Conservation (phyloP, 1,140 invertebrate genomes). For the Orius insidiosus region DNA sequence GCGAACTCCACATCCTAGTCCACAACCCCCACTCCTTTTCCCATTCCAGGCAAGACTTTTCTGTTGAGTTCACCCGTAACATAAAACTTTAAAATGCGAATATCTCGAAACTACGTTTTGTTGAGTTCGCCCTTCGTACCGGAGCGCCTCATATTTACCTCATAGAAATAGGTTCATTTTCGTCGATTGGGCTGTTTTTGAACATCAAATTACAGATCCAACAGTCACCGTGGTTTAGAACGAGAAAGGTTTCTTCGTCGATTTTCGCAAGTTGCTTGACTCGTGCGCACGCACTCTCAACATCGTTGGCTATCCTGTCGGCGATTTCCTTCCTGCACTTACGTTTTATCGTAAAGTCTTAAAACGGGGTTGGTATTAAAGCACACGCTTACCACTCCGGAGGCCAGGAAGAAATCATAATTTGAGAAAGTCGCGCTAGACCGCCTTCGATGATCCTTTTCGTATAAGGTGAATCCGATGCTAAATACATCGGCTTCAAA, state of each 20-base stretch:
- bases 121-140: no score
- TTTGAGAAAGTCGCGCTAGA: background rate
- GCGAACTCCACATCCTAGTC: no score
- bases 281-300: background rate
- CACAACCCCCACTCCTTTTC: no score
- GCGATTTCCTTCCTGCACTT: slow-evolving; percentile 1
- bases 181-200: slow-evolving; percentile 1
- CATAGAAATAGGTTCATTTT: background rate
- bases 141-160: no score
- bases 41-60: no score
- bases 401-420: slow-evolving; percentile 1
- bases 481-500: slow-evolving; percentile 3
- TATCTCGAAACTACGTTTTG: no score
- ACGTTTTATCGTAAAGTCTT: no score
- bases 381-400: background rate
- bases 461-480: background rate
- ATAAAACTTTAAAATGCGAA: background rate
- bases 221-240: slow-evolving; percentile 10
- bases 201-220: slow-evolving; percentile 12
- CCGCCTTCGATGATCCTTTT: background rate
- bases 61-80: no score
- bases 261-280: background rate
- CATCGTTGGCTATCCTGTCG: background rate
- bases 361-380: no score
- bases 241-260: slow-evolving; percentile 2